These are phyloP conservation scores for Alethe diademata DNA, from an alignment of 2,113 vertebrate genomes.

Conservation along the genomic window DNA sequence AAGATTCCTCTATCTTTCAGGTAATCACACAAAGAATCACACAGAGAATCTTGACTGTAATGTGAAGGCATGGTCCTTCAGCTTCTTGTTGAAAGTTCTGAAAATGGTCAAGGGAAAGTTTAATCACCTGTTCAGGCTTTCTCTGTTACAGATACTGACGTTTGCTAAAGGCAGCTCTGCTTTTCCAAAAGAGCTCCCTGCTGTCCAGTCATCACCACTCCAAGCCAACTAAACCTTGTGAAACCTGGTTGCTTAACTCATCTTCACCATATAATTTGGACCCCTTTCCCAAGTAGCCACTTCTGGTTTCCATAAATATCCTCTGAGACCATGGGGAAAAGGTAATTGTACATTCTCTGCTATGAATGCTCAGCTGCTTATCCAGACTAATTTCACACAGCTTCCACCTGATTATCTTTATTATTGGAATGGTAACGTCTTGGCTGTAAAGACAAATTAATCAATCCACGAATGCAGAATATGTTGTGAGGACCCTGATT, in stretches of 20 bases:
- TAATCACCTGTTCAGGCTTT: neutral
- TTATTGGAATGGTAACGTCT: neutral
- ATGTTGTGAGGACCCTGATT: neutral
- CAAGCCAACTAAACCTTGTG: neutral
- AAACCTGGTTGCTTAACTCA: neutral
- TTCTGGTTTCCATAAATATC: neutral
- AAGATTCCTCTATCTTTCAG: neutral
- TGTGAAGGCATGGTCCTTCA: neutral
- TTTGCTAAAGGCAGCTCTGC: neutral
- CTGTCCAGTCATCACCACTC: neutral
- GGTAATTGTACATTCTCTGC: neutral
- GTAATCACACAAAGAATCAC: neutral
- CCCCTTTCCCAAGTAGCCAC: neutral
- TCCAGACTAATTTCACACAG: neutral
- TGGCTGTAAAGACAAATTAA: neutral
- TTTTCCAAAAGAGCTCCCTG: neutral
- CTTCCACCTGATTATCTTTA: neutral
- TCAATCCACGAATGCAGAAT: neutral
- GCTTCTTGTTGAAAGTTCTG: neutral
- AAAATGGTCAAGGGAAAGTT: neutral
- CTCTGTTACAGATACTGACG: neutral
- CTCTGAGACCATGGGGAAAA: neutral
- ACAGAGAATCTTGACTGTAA: neutral
- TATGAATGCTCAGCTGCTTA: neutral
- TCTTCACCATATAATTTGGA: neutral